phyloP scores from a whole-genome alignment of 2,888 invertebrate species.

The Bursaphelenchus okinawaensis region DNA sequence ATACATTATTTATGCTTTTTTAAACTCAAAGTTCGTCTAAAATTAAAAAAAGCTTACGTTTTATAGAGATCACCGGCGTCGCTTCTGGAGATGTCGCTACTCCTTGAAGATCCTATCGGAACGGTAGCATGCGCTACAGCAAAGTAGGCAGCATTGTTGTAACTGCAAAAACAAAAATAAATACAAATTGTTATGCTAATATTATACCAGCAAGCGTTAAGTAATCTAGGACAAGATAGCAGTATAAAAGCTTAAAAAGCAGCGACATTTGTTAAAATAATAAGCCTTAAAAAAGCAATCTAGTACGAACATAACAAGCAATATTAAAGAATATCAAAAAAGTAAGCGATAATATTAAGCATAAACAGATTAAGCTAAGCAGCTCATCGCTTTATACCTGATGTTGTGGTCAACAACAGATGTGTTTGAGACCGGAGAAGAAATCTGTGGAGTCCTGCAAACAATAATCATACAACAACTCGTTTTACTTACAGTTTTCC shows the following conservation, averaged over 20 bases:
- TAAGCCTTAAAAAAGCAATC: too few relatives aligned
- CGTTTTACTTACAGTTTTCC: background rate
- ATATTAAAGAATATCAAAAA: too few relatives aligned
- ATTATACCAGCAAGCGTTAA: too few relatives aligned
- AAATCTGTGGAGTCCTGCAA: constrained; percentile 13
- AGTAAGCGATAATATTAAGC: too few relatives aligned
- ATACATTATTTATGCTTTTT: too few relatives aligned
- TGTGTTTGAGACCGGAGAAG: constrained; percentile 33
- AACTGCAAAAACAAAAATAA: constrained; percentile 35
- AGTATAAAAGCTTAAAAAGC: too few relatives aligned
- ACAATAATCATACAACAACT: background rate
- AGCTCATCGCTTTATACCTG: too few relatives aligned
- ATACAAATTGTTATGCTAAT: background rate
- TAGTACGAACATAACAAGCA: too few relatives aligned
- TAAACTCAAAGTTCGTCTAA: too few relatives aligned
- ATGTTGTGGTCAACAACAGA: constrained; percentile 50
- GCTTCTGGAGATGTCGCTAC: constrained; percentile 48
- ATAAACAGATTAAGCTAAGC: too few relatives aligned
- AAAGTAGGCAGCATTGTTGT: constrained; percentile 55
- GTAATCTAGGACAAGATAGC: background rate
- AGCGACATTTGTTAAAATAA: too few relatives aligned
- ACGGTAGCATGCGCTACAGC: constrained; percentile 40
- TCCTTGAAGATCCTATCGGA: constrained; percentile 37
- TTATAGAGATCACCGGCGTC: constrained; percentile 44
- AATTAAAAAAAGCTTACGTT: constrained; percentile 19